These are phyloP conservation scores for Cottoperca gobio DNA, from an alignment of 2,797 vertebrate genomes.

Conservation along the genomic window DNA sequence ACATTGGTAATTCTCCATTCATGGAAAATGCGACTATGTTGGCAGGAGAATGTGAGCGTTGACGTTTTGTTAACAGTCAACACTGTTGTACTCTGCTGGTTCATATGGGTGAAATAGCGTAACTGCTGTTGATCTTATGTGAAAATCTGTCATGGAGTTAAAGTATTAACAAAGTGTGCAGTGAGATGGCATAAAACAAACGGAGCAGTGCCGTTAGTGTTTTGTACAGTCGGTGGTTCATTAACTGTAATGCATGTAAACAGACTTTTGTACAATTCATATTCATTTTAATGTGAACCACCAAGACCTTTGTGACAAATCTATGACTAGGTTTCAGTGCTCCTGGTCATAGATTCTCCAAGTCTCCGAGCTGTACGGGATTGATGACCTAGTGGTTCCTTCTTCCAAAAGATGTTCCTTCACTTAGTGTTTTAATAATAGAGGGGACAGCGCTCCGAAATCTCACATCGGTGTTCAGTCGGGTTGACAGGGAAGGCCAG, in stretches of 20 bases:
- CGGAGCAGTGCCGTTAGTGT: background rate
- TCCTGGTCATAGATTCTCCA: background rate
- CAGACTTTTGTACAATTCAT: constrained; percentile 19
- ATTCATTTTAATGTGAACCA: background rate
- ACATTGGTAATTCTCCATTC: constrained; percentile 35
- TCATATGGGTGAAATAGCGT: constrained; percentile 15
- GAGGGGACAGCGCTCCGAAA: no score
- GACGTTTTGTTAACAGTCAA: constrained; percentile 53
- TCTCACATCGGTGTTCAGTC: background rate
- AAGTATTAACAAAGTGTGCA: background rate
- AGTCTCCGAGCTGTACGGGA: background rate
- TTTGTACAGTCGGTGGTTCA: background rate
- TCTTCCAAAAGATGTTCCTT: background rate
- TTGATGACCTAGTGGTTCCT: background rate
- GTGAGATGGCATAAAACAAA: background rate
- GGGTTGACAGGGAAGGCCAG: background rate
- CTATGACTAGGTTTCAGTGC: background rate
- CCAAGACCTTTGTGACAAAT: background rate
- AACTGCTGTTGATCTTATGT: constrained; percentile 19
- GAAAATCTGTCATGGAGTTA: constrained; percentile 31
- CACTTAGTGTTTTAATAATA: background rate
- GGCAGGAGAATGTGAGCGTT: constrained; percentile 10
- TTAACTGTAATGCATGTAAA: constrained; percentile 23
- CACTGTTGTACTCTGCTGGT: constrained; percentile 23
- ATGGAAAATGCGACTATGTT: constrained; percentile 45